Evolutionary conservation across 1,140 invertebrate species (phyloP).

Genomic region (Tetramorium simillimum): DNA sequence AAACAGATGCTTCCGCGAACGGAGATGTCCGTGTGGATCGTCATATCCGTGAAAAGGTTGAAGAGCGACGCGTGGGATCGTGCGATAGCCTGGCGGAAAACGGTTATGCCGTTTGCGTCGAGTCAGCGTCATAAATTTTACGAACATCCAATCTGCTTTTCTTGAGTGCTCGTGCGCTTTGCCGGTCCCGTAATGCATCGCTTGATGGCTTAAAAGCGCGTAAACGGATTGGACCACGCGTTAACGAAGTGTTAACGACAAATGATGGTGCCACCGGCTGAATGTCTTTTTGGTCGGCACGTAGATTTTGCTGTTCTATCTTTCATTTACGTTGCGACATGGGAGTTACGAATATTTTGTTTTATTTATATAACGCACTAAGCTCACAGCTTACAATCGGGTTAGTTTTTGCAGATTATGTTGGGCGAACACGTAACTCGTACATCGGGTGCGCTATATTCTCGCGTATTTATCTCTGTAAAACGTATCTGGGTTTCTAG

Average conservation of each 20-base stretch:
- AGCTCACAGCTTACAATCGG: slow-evolving; percentile 3
- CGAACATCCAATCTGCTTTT: slow-evolving; percentile 52
- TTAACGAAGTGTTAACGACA: slow-evolving; percentile 59
- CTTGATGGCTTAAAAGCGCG: slow-evolving; percentile 50
- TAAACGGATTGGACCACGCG: slow-evolving; percentile 50
- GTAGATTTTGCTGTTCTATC: not conserved
- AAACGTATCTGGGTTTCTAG: slow-evolving; percentile 23
- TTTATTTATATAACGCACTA: slow-evolving; percentile 3
- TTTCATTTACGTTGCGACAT: not conserved
- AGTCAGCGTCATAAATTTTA: slow-evolving; percentile 52
- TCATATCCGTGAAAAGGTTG: slow-evolving; percentile 43
- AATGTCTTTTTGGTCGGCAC: slow-evolving; percentile 10
- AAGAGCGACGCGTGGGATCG: slow-evolving; percentile 38
- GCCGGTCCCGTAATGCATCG: slow-evolving; percentile 36
- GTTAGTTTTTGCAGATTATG: slow-evolving; percentile 41
- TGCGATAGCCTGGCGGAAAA: slow-evolving; percentile 27
- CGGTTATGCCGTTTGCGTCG: slow-evolving; percentile 34
- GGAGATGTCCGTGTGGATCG: not conserved
- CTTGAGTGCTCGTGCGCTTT: slow-evolving; percentile 21
- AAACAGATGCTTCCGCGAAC: slow-evolving; percentile 33
- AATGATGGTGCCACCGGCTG: slow-evolving; percentile 24
- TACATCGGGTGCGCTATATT: slow-evolving; percentile 19
- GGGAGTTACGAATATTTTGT: slow-evolving; percentile 27
- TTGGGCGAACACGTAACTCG: slow-evolving; percentile 35
- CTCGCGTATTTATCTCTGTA: slow-evolving; percentile 41